Base-by-base conservation (phyloP, 37 sponge, comb jelly and placozoan genomes). In the Crambe crambe region DNA sequence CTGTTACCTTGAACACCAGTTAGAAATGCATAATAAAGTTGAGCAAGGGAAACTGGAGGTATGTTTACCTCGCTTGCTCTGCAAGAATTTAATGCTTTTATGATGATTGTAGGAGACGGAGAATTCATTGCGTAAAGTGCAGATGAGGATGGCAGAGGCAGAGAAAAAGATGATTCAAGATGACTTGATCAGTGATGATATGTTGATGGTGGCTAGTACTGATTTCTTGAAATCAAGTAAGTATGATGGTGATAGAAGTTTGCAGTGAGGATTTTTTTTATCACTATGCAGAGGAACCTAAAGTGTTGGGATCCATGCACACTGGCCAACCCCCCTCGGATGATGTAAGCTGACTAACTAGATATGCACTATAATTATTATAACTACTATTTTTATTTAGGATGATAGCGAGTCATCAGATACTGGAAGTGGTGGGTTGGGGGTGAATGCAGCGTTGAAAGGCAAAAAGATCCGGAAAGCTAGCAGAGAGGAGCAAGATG, bases 11-110 rank as follows among this genome's bases (percentile, higher is more conserved):
- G 99, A 98, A 81, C 94, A 94, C 60, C 92, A 91, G 68, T 73
- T 96, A 67, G 92, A 91, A 22, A 90, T 90, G 65, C 62, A 86
- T 43, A 86, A 94, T 74, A 68, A 83, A 22, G 66, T 68, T 32
- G 97, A 98, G 59, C 94, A 91, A 72, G 89, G 91, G 54, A 71
- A 70, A 43, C 31, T 93, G n/a, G 99, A 98, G 76, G 96, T 91
- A 38, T 26, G 61, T 10, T 25, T 35, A 27, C 12, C 18, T 29
- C 37, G 12, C 61, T 12, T 12, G 6, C 51, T 12, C n/a, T 43
- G 5, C 54, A 25, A 73, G 8, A 26, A 8, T 15, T 26, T 9
- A 12, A 43, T 64, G 47, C 9, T 61, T 4, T 10, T n/a, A 25
- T 68, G 47, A 15, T 10, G 9, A 51, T 42, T 30, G 2, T 41